phyloP scores from a whole-genome alignment of 2,888 invertebrate genomes.

The Idaea biselata region DNA sequence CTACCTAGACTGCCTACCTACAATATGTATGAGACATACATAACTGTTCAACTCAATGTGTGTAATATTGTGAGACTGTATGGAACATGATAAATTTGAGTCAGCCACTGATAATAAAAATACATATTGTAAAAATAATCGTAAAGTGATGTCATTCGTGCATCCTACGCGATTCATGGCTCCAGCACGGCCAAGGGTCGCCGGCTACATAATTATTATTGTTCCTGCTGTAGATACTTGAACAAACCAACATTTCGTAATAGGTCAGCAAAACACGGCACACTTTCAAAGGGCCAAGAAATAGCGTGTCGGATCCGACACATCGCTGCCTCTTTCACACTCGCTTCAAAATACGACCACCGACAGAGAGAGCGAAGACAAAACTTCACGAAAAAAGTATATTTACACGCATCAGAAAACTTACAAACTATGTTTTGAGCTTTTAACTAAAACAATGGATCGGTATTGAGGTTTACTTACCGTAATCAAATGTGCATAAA shows the following conservation, averaged over 20 bases:
- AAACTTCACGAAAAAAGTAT: conserved; percentile 61
- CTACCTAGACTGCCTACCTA: too few relatives aligned
- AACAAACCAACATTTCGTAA: conserved; percentile 60
- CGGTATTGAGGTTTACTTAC: conserved; percentile 47
- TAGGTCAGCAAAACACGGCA: conserved; percentile 65
- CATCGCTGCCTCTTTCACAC: conserved; percentile 52
- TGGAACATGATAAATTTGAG: not conserved
- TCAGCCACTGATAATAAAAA: conserved; percentile 17
- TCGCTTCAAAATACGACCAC: conserved; percentile 34
- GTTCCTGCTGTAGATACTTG: conserved; percentile 51
- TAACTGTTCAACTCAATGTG: not conserved
- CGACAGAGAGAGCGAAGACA: conserved; percentile 55
- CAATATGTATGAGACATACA: not conserved
- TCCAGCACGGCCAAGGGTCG: not conserved
- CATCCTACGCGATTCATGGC: not conserved
- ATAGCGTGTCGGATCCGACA: conserved; percentile 38
- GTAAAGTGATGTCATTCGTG: conserved; percentile 1
- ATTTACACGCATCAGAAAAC: conserved; percentile 52
- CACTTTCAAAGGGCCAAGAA: conserved; percentile 65
- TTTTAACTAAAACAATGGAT: conserved; percentile 16
- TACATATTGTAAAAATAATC: conserved; percentile 11
- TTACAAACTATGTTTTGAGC: conserved; percentile 32
- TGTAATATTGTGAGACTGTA: not conserved
- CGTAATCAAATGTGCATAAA: conserved; percentile 74
- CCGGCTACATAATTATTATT: conserved; percentile 35